Base-by-base conservation (phyloP, 2,888 invertebrate genomes). In the Cataglyphis rosenhaueri region DNA sequence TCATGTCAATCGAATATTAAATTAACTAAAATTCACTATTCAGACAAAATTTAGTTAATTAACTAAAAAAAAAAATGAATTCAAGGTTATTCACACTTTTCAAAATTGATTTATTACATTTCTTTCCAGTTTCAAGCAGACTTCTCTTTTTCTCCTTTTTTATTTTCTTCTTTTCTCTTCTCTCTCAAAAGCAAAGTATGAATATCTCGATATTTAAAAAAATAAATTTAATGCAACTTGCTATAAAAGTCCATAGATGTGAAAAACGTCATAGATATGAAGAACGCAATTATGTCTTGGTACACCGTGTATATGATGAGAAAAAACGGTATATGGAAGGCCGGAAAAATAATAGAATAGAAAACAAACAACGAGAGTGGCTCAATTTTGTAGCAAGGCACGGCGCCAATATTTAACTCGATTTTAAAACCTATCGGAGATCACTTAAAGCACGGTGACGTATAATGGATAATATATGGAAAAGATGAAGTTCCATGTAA, bases 341-440 rank as follows among this genome's bases (percentile, higher is more conserved):
- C 3, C 15, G 29, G 15, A 65, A 59, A 44, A 66, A 76, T 82
- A 65, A 41, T 25, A 35, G 35, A 15, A 29, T 35, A 57, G 48
- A n/a, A 44, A 57, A 21, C 35, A 38, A 57, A 84, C 84, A 86
- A 86, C 87, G 82, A 86, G 84, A 86, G 82, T 86, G 89, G 86
- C 87, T 83, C 88, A 89, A 87, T 89, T 89, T 90, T 88, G 86
- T 78, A 83, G 89, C 88, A 88, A 73, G 88, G 35, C 6, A 21
- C 29, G 35, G 18, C 21, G 41, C 71, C 44, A 71, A 70, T 70
- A 71, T 70, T 79, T 79, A 71, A 71, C 71, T 71, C 59, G 59
- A 79, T 79, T 79, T 79, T 71, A 59, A 79, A 78, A 79, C 59
- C 70, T 71, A 79, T 71, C 35, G 71, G 57, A 78, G 70, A 78